Base-by-base conservation (phyloP, 2,797 vertebrate species). In the Trachurus trachurus region DNA sequence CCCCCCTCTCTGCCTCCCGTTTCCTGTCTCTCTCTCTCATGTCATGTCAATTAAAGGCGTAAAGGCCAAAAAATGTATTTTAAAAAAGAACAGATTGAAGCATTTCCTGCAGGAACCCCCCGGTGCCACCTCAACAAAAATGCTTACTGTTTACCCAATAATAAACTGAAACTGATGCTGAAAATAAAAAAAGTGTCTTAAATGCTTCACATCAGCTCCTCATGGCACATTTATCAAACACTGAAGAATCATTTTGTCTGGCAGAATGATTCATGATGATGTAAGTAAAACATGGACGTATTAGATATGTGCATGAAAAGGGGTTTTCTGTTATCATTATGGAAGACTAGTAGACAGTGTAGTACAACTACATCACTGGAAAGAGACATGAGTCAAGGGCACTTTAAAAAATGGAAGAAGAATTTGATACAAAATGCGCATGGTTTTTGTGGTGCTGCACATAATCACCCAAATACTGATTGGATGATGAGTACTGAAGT, bases 61-160 rank as follows among this genome's bases (percentile, higher is more conserved):
- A n/a, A n/a, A n/a, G n/a, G n/a, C n/a, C n/a, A n/a, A n/a, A n/a
- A n/a, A n/a, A n/a, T n/a, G n/a, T n/a, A n/a, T n/a, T n/a, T n/a
- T n/a, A n/a, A n/a, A n/a, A n/a, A n/a, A n/a, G n/a, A n/a, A n/a
- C n/a, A 50, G 13, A 74, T 29, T 10, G 8, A 58, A 59, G 45
- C 22, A 0, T 29, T 49, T 65, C 42, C 53, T 65, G 0, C 10
- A 29, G 54, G 22, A 62, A 2, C 17, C 54, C 56, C 71, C 1
- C 9, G 64, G 56, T 9, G 45, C 37, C 56, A 9, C 54, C 37
- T 53, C 63, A 22, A 34, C 66, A 60, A 40, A 54, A 45, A 29
- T 9, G 9, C 31, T 34, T 5, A 34, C 31, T 34, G 31, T 22
- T 5, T n/a, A 42, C 2, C 42, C 31, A 34, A 6, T 31, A 17